phyloP scores from a whole-genome alignment of 2,888 invertebrate species.

The Protonemura montana region DNA sequence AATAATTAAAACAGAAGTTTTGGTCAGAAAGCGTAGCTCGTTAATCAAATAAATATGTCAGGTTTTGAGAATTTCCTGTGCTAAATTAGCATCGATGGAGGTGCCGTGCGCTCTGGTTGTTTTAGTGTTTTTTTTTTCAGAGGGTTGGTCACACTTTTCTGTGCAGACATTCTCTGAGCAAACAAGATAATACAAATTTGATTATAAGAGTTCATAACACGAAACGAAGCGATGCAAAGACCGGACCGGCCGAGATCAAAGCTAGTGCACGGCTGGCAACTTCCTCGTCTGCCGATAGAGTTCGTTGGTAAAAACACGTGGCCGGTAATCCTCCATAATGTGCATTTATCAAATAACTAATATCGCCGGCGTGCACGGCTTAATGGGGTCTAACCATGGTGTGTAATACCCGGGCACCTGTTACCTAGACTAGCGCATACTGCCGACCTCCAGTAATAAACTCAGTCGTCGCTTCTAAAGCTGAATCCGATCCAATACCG shows the following conservation, averaged over 20 bases:
- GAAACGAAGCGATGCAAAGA: too few relatives aligned
- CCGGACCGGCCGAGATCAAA: background rate
- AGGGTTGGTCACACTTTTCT: too few relatives aligned
- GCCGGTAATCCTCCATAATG: background rate
- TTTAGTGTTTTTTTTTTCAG: too few relatives aligned
- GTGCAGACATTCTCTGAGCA: too few relatives aligned
- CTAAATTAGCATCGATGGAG: too few relatives aligned
- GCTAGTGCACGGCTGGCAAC: background rate
- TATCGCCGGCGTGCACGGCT: background rate
- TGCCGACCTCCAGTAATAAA: background rate
- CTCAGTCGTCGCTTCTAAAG: background rate
- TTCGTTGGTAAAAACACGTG: background rate
- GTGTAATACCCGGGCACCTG: background rate
- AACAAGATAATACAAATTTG: too few relatives aligned
- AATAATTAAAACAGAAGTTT: too few relatives aligned
- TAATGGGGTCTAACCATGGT: background rate
- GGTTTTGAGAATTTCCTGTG: too few relatives aligned
- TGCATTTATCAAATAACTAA: constrained; percentile 12
- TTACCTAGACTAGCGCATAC: background rate
- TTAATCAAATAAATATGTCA: too few relatives aligned
- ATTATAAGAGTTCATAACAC: too few relatives aligned
- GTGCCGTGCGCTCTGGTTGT: too few relatives aligned
- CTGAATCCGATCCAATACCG: background rate
- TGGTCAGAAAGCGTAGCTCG: too few relatives aligned
- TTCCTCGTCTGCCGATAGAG: background rate